A percentile compares a stretch with the other conserved stretches of the same genome.
Evolutionary conservation across 30 jellyfish, hydroid and myxozoan species (phyloP).

Genomic region (Clytia hemisphaerica): DNA sequence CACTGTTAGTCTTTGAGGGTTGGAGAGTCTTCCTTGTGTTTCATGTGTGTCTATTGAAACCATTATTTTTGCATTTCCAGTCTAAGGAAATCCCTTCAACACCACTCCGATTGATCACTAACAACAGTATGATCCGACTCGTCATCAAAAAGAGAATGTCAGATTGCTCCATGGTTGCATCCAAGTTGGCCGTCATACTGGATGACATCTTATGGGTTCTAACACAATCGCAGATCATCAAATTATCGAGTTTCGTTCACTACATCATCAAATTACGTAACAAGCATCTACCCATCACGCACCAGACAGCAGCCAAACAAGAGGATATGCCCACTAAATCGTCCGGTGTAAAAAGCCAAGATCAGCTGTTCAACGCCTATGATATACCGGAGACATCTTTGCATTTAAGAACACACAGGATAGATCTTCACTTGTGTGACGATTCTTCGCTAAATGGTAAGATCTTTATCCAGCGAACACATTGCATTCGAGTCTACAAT

Average conservation of each 20-base stretch:
- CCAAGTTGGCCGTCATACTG: slow-evolving; percentile 65
- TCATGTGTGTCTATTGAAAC: not conserved
- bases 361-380: slow-evolving; percentile 55
- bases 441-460: slow-evolving; percentile 67
- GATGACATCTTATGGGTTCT: slow-evolving; percentile 91
- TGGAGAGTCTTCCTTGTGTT: too few relatives aligned
- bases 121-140: slow-evolving; percentile 68
- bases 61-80: slow-evolving; percentile 50
- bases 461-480: too few relatives aligned
- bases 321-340: slow-evolving; percentile 10
- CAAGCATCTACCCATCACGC: slow-evolving; percentile 74
- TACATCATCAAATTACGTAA: slow-evolving; percentile 58
- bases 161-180: slow-evolving; percentile 78
- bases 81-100: slow-evolving; percentile 56
- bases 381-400: slow-evolving; percentile 83
- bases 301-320: slow-evolving; percentile 36
- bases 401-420: slow-evolving; percentile 64
- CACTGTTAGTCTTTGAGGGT: too few relatives aligned
- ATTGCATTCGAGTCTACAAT: too few relatives aligned
- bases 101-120: slow-evolving; percentile 91
- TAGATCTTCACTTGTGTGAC: slow-evolving; percentile 89
- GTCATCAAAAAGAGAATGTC: slow-evolving; percentile 71
- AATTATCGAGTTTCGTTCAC: slow-evolving; percentile 80
- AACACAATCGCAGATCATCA: slow-evolving; percentile 83
- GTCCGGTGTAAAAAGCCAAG: slow-evolving; percentile 34